These are phyloP conservation scores for Balearica regulorum DNA, from an alignment of 2,797 vertebrate species.

Conservation along the genomic window DNA sequence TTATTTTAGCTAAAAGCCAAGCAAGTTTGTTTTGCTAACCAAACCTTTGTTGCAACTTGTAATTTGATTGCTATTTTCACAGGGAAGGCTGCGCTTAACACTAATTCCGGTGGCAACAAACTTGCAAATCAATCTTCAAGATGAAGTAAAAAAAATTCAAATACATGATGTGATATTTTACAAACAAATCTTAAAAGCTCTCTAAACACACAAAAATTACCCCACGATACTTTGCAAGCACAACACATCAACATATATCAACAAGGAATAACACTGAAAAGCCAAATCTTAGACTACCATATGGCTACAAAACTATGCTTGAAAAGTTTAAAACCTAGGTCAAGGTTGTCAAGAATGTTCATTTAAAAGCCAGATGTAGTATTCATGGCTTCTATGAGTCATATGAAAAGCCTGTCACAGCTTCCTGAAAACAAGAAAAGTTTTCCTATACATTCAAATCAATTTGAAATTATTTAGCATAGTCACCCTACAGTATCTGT, in stretches of 20 bases:
- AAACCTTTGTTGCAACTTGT: background rate
- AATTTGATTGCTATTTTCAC: background rate
- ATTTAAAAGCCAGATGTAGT: background rate
- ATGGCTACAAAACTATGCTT: background rate
- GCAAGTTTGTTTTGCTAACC: background rate
- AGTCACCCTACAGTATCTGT: background rate
- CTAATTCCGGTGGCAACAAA: background rate
- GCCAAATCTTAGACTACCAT: background rate
- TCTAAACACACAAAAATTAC: background rate
- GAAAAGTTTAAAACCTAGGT: background rate
- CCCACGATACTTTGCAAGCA: background rate
- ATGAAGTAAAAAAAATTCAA: background rate
- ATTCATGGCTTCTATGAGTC: background rate
- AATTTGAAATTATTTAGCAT: background rate
- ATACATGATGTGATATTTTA: background rate
- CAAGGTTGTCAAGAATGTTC: background rate
- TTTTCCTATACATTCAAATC: background rate
- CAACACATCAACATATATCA: background rate
- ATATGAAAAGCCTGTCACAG: background rate
- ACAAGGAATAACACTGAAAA: background rate
- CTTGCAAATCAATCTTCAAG: background rate
- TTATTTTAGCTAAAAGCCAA: background rate
- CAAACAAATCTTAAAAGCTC: background rate
- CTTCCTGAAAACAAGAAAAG: background rate
- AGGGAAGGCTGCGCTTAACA: background rate